phyloP scores from a whole-genome alignment of 2,113 vertebrate genomes.

The Petrocephalus zakoni region DNA sequence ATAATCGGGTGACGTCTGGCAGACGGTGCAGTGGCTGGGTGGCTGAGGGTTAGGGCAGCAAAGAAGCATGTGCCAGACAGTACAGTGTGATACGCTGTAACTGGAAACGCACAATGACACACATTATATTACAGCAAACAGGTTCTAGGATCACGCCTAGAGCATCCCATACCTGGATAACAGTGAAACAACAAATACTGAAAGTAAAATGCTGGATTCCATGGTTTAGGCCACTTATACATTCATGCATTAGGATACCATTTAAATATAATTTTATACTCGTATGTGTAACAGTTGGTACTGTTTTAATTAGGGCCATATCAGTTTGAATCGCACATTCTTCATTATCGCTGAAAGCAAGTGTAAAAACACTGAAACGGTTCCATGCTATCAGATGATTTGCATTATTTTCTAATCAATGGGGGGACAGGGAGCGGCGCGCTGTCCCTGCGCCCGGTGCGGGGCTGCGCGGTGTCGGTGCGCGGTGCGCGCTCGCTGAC shows the following conservation, averaged over 20 bases:
- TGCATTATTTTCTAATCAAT: neutral
- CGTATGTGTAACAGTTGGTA: neutral
- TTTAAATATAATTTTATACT: neutral
- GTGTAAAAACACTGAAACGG: neutral
- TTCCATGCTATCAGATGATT: neutral
- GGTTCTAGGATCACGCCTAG: neutral
- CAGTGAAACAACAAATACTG: neutral
- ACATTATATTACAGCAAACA: neutral
- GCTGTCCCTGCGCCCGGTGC: too few species aligned
- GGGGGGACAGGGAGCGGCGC: neutral
- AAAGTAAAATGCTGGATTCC: neutral
- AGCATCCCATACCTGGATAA: neutral
- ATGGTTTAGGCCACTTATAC: neutral
- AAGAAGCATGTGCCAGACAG: neutral
- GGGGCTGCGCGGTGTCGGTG: too few species aligned
- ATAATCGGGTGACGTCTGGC: neutral
- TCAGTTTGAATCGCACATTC: neutral
- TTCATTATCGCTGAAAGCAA: neutral
- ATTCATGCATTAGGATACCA: neutral
- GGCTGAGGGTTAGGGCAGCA: neutral
- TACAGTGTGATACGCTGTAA: neutral
- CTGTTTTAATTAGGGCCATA: neutral
- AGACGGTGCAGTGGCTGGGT: neutral
- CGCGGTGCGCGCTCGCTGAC: conserved; percentile 40
- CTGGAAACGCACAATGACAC: neutral